phyloP scores from a whole-genome alignment of 2,797 vertebrate genomes.

The Sebastes vulpes region DNA sequence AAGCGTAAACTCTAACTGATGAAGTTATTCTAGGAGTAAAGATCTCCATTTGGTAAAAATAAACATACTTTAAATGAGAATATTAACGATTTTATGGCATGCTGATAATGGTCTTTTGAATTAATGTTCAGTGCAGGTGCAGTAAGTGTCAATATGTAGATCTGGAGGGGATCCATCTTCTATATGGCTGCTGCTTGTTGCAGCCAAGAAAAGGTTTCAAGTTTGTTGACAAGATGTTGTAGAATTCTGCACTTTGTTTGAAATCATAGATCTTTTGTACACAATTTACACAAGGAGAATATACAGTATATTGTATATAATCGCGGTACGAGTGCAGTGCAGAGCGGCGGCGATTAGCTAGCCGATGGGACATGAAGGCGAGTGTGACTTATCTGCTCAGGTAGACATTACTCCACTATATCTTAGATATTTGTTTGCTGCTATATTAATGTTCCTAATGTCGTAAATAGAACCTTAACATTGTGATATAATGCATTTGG shows the following conservation, averaged over 20 bases:
- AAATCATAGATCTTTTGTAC: constrained; percentile 55
- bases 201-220: constrained; percentile 50
- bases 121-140: neutral
- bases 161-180: neutral
- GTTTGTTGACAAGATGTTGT: constrained; percentile 72
- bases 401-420: neutral
- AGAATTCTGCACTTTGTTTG: constrained; percentile 81
- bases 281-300: neutral
- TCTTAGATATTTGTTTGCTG: neutral
- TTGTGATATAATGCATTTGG: neutral
- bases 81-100: neutral
- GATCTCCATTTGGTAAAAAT: neutral
- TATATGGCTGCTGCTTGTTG: constrained; percentile 73
- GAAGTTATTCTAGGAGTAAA: neutral
- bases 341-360: too few relatives aligned
- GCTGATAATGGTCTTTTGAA: neutral
- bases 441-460: neutral
- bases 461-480: neutral
- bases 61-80: neutral
- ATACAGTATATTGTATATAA: too few relatives aligned
- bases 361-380: too few relatives aligned
- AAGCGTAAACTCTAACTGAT: neutral
- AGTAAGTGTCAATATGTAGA: neutral
- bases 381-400: neutral
- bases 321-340: too few relatives aligned